Conservation (phyloP, 2,797 vertebrate genomes). For the Enteromius unitaeniatus region DNA sequence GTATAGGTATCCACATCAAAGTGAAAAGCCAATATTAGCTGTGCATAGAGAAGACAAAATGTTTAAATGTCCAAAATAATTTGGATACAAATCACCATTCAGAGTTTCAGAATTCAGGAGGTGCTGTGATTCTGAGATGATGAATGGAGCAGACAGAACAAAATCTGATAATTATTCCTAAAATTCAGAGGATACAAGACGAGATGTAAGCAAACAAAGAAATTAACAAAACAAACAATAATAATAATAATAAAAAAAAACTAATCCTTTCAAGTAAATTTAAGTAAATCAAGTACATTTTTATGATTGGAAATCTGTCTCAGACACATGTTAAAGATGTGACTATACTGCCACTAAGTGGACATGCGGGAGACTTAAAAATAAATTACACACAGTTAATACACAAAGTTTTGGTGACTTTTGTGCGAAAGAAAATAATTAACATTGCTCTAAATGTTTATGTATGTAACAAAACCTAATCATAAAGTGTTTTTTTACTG, state of each 20-base stretch:
- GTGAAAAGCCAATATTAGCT: not conserved
- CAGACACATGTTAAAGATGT: not conserved
- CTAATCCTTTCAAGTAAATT: not conserved
- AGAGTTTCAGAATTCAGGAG: not conserved
- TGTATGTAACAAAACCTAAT: not conserved
- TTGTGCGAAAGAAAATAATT: not conserved
- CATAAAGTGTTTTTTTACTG: not conserved
- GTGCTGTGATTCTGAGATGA: not conserved
- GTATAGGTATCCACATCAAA: not conserved
- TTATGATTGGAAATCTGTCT: not conserved
- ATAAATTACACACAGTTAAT: not conserved
- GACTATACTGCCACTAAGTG: constrained; percentile 49
- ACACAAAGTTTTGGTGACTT: not conserved
- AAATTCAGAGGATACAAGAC: not conserved
- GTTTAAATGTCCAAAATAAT: not conserved
- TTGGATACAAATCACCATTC: not conserved
- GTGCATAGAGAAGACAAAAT: not conserved
- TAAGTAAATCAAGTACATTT: not conserved
- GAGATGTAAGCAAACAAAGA: not conserved
- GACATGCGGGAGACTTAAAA: not conserved
- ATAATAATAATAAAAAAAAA: not conserved
- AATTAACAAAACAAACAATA: not conserved
- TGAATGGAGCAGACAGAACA: not conserved
- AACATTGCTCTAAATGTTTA: not conserved
- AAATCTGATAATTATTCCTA: not conserved